Base-by-base conservation (phyloP, 2,888 invertebrate genomes). In the Oligia fasciuncula region DNA sequence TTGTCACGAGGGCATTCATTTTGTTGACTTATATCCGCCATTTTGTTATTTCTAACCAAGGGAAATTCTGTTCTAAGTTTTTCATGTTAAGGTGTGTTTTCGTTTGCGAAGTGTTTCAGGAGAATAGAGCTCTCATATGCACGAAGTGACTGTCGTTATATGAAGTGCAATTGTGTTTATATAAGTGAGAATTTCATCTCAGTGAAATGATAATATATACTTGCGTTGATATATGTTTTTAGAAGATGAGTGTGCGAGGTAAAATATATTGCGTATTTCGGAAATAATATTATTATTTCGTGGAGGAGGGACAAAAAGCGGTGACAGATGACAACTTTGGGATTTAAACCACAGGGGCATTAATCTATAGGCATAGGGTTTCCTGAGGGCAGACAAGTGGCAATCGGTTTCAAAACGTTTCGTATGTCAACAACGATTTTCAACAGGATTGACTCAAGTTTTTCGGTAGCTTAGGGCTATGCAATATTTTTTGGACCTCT, bases 1-100 rank as follows among this genome's bases (percentile, higher is more conserved):
- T 93, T 92, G 92, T 93, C 92, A 90, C 86, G 63, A 90, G 89
- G 86, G 90, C 92, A 89, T 91, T 91, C 92, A 92, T 94, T 93
- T 91, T 91, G 93, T 91, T 90, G 91, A 93, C 92, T 92, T 91
- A 91, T 88, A 85, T 87, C 77, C 67, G 83, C 85, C 85, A 84
- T 85, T 87, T 84, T 88, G 75, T 51, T 76, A 71, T 78, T 75
- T 40, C 17, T 35, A 14, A 11, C 3, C 69, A 71, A 3, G n/a
- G 46, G 54, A 87, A 67, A 77, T 80, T 80, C 65, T 62, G 73
- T 81, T 69, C 69, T 80, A 79, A 0, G 0, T 46, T n/a, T 43
- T 29, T 19, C 1, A 4, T 0, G 0, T 17, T 76, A 87, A 69
- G 72, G 76, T 78, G 0, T 9, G 14, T 73, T 81, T 84, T 84